Evolutionary conservation across 2,113 vertebrate genomes (phyloP).

Genomic region (Dromas ardeola): DNA sequence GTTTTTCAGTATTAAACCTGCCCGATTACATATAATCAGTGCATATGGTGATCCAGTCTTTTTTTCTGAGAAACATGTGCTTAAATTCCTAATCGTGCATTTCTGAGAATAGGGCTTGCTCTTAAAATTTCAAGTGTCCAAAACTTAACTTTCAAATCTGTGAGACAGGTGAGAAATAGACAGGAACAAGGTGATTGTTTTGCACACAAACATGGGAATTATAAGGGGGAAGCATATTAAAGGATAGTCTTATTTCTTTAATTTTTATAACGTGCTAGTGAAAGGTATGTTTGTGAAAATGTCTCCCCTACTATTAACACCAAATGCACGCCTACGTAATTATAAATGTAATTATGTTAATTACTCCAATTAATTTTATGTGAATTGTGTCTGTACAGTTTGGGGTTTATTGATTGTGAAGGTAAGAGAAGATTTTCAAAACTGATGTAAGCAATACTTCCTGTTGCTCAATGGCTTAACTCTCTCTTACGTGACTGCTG

Average conservation of each 20-base stretch:
- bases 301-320: not conserved
- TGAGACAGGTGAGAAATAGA: not conserved
- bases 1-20: not conserved
- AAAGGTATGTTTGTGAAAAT: not conserved
- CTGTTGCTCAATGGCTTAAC: conserved; percentile 51
- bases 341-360: conserved; percentile 17
- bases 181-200: not conserved
- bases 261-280: not conserved
- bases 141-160: not conserved
- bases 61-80: not conserved
- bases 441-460: not conserved
- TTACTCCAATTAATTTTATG: conserved; percentile 19
- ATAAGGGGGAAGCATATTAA: not conserved
- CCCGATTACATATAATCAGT: not conserved
- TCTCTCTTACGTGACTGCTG: not conserved
- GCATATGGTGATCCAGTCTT: not conserved
- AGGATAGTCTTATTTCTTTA: not conserved
- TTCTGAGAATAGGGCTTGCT: not conserved
- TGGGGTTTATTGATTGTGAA: conserved; percentile 41
- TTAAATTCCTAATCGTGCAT: not conserved
- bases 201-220: not conserved
- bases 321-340: not conserved
- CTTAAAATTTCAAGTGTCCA: not conserved
- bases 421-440: conserved; percentile 9
- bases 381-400: conserved; percentile 25